phyloP scores from a whole-genome alignment of 2,797 vertebrate genomes.

The Centroberyx gerrardi region DNA sequence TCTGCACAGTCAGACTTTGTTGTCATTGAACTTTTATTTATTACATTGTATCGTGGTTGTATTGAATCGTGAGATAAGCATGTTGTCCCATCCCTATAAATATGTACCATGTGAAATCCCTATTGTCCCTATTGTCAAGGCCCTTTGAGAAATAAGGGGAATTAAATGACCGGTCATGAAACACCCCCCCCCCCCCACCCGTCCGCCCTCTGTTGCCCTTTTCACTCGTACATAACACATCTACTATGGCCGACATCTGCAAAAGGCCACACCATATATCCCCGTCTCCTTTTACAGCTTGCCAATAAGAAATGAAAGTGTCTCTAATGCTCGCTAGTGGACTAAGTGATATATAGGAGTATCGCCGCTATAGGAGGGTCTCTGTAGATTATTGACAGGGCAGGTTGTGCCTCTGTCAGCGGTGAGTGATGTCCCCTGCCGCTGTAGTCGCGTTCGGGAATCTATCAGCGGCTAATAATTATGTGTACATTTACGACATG shows the following conservation, averaged over 20 bases:
- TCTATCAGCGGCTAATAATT: slow-evolving; percentile 82
- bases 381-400: slow-evolving; percentile 64
- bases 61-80: too few relatives aligned
- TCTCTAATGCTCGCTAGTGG: slow-evolving; percentile 44
- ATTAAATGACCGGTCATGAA: slow-evolving; percentile 1
- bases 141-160: not conserved
- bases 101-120: not conserved
- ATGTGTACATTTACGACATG: slow-evolving; percentile 78
- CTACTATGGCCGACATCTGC: slow-evolving; percentile 48
- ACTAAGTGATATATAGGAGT: slow-evolving; percentile 60
- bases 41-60: too few relatives aligned
- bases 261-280: slow-evolving; percentile 75
- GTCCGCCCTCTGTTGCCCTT: slow-evolving; percentile 52
- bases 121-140: not conserved
- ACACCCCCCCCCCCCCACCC: not conserved
- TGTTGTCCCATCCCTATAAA: too few relatives aligned
- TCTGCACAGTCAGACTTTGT: too few relatives aligned
- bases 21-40: too few relatives aligned
- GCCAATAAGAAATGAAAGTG: slow-evolving; percentile 73
- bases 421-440: slow-evolving; percentile 64
- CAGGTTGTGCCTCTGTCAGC: slow-evolving; percentile 53
- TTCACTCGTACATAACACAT: slow-evolving; percentile 59
- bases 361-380: slow-evolving; percentile 32
- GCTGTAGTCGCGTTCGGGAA: slow-evolving; percentile 53
- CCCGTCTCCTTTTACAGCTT: slow-evolving; percentile 69